Evolutionary conservation across 2,888 invertebrate species (phyloP), one percentile per base, ranked within the genome.

Genomic region (Anodontia alba): DNA sequence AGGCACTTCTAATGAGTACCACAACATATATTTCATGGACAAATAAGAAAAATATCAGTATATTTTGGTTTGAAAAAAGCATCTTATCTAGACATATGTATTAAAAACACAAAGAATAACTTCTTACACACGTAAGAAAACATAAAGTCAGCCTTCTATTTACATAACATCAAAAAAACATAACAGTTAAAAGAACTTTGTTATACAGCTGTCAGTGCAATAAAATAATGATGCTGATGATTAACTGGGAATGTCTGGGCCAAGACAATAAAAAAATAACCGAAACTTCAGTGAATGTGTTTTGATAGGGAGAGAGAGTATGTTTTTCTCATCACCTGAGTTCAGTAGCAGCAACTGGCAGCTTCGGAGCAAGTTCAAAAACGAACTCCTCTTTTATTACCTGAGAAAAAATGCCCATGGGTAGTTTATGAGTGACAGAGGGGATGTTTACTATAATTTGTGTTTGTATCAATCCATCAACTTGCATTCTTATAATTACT

Each of bases 301-400:
- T 62, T 62, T 62, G 62, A 62, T 33, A 62, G 62, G 33, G 62
- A 7, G 1, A 33, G 20, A 5, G 33, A 10, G 5, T 31, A 20
- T 62, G 62, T 62, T 62, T 62, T 17, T 20, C 20, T 23, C 31
- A 62, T 62, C 62, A 33, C 20, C 20, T 33, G 1, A 1, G 5
- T 54, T 54, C 26, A 8, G 54, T 54, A 54, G 54, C 23, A 54
- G n/a, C 20, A 8, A 12, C 54, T 54, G 54, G 23, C 38, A 26
- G 23, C n/a, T 26, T 74, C 71, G 71, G 71, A 43, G 71, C 71
- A 70, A 79, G 79, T 51, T 75, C 62, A 51, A 42, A 66, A 79
- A 71, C 71, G 71, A 71, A 76, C 71, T 26, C 20, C 29, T 17
- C 31, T 62, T 62, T 62, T 62, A 62, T 62, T 62, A 62, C 62